Base-by-base conservation (phyloP, 2,888 invertebrate genomes). In the Ochropleura leucogaster region DNA sequence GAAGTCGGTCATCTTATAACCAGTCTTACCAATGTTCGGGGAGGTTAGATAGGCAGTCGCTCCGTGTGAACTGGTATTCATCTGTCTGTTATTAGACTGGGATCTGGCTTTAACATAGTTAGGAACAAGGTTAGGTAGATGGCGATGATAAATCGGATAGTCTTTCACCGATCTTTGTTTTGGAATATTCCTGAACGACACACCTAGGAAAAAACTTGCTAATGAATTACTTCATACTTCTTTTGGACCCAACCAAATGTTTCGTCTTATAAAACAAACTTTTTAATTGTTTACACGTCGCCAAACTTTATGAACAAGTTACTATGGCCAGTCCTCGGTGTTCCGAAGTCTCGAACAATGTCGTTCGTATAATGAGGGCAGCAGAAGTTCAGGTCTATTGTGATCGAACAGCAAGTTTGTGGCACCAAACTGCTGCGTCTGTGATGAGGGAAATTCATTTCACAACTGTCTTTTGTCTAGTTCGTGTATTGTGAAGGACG, bases 391-490 rank as follows among this genome's bases (percentile, higher is more conserved):
- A 82, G 57, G 53, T 80, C 62, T 71, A 84, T 82, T 82, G 76
- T 84, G 82, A 82, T 72, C 69, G 63, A 55, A 47, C 59, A 64
- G 59, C 67, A 75, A 82, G 84, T 82, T 82, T 84, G 80, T 53
- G 73, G 68, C 65, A 49, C 85, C 81, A 81, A 82, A 82, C 82
- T 82, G 53, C 40, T 70, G 62, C 57, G 59, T 65, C 42, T 62
- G 63, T 76, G 69, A 76, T 81, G 63, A 76, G 63, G 74, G 82
- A 68, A 79, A 84, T 81, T 80, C 68, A 73, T 81, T 84, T 84
- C 67, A 67, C 47, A 64, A 72, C 72, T 72, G 76, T 68, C 82
- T 84, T 84, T 82, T 84, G 85, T 84, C 85, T 79, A 80, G 82
- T 82, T 80, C 63, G 68, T 67, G 84, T 74, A 80, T 80, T 82